These are phyloP conservation scores for Erythrolamprus reginae DNA, from an alignment of 2,113 vertebrate genomes.

Conservation along the genomic window DNA sequence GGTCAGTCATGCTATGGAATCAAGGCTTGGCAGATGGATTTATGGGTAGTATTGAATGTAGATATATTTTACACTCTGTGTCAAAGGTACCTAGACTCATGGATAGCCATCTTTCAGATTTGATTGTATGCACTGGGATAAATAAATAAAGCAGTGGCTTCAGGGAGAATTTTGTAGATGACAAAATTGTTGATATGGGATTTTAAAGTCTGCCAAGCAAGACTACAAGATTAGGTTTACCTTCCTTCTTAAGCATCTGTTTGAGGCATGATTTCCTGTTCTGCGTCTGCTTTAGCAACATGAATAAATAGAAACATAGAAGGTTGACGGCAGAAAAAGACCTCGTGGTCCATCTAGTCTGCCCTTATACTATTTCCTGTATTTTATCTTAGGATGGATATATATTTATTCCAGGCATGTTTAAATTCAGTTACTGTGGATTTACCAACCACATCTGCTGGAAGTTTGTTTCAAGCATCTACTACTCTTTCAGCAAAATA, in stretches of 20 bases:
- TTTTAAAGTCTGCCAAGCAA: conserved; percentile 22
- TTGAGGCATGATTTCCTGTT: background rate
- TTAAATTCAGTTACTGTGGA: too few relatives aligned
- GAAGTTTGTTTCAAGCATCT: too few relatives aligned
- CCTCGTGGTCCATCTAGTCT: too few relatives aligned
- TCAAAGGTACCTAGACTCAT: conserved; percentile 34
- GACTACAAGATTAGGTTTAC: conserved; percentile 14
- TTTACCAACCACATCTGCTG: too few relatives aligned
- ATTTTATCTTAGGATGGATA: too few relatives aligned
- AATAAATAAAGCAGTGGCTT: conserved; percentile 43
- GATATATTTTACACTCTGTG: conserved; percentile 38
- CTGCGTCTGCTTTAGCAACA: background rate
- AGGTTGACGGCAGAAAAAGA: too few relatives aligned
- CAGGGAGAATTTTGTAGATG: conserved; percentile 41
- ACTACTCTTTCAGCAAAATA: too few relatives aligned
- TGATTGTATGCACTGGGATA: conserved; percentile 23
- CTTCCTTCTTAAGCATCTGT: background rate
- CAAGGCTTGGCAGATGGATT: conserved; percentile 51
- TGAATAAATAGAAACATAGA: too few relatives aligned
- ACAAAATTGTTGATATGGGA: conserved; percentile 18
- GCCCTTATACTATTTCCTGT: too few relatives aligned
- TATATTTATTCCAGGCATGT: too few relatives aligned
- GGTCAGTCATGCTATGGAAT: conserved; percentile 43
- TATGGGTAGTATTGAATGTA: conserved; percentile 38
- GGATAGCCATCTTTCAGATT: conserved; percentile 20